Evolutionary conservation across 2,797 vertebrate species (phyloP).

Genomic region (Lepidocolaptes lacrymiger): DNA sequence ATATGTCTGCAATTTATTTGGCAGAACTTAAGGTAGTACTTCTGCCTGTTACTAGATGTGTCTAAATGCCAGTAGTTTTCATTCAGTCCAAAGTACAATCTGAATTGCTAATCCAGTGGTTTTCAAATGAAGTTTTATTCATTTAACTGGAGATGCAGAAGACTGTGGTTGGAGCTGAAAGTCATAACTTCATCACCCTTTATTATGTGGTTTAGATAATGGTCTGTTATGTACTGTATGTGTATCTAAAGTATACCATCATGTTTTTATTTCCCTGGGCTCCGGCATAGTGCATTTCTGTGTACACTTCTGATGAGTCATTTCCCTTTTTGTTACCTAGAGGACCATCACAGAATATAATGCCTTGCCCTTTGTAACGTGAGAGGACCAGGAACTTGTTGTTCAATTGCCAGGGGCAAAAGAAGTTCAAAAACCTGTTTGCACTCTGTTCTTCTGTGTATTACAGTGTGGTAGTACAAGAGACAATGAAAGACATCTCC

Average conservation of each 20-base stretch:
- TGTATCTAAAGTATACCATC: neutral
- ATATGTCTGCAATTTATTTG: neutral
- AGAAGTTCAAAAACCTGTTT: neutral
- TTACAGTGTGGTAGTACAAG: neutral
- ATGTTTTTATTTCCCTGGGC: neutral
- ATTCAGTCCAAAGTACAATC: neutral
- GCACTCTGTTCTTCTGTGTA: neutral
- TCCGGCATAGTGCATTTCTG: neutral
- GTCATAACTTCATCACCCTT: neutral
- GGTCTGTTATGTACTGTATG: neutral
- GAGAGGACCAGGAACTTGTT: neutral
- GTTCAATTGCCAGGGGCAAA: neutral
- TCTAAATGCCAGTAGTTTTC: neutral
- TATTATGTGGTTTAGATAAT: slow-evolving; percentile 6
- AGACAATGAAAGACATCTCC: neutral
- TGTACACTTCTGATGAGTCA: neutral
- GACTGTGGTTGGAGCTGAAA: neutral
- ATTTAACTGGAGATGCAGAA: neutral
- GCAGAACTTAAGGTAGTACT: neutral
- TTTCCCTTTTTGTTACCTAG: neutral
- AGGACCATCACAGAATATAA: neutral
- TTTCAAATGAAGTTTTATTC: neutral
- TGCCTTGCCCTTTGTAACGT: neutral
- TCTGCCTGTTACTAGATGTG: neutral
- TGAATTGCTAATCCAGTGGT: neutral